These are phyloP conservation scores for Thryonomys swinderianus DNA, from an alignment of 2,113 vertebrate species.

Conservation along the genomic window DNA sequence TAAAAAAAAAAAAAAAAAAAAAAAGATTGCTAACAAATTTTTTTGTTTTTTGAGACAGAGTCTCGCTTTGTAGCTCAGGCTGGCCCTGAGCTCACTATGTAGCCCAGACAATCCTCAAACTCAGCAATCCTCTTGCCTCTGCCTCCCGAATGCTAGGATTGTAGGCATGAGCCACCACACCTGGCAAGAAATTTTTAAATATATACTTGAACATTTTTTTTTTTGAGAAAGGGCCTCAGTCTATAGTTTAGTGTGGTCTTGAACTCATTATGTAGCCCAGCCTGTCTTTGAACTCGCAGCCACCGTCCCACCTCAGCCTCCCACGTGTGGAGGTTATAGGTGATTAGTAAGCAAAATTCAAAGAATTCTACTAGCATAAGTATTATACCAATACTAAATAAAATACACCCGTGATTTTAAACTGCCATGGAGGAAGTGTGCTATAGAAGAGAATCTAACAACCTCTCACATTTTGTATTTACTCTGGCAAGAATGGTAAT, in stretches of 20 bases:
- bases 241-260: not conserved
- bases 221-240: not conserved
- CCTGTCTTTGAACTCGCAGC: not conserved
- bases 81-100: no score
- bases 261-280: not conserved
- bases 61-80: no score
- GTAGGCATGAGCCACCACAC: no score
- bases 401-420: conserved; percentile 37
- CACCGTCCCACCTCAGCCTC: not conserved
- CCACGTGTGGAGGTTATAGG: not conserved
- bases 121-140: no score
- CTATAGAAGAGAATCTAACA: not conserved
- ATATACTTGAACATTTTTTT: not conserved
- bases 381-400: not conserved
- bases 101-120: no score
- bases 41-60: no score
- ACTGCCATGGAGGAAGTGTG: not conserved
- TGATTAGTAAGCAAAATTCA: conserved; percentile 5
- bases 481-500: conserved; percentile 31
- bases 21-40: no score
- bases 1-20: no score
- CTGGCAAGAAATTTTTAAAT: not conserved
- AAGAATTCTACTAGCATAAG: not conserved
- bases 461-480: conserved; percentile 44
- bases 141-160: no score